These are phyloP conservation scores for Trachymyrmex cornetzi DNA, from an alignment of 1,140 invertebrate genomes.

Conservation along the genomic window DNA sequence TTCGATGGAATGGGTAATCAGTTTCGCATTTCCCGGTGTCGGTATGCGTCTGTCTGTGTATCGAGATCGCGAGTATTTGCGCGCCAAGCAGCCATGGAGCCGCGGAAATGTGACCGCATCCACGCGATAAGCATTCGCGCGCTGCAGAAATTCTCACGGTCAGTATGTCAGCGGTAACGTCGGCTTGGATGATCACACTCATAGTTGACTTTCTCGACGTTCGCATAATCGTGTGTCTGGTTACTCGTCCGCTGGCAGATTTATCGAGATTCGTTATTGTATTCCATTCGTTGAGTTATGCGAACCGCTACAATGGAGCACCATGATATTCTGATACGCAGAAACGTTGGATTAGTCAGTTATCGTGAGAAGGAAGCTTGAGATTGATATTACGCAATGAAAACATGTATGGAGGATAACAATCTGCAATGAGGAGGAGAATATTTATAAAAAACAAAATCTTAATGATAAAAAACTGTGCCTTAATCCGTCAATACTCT, in stretches of 20 bases:
- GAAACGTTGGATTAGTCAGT: neutral
- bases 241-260: neutral
- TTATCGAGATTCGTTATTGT: neutral
- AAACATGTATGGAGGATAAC: neutral
- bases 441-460: neutral
- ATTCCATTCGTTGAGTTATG: neutral
- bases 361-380: neutral
- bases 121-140: slow-evolving; percentile 36
- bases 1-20: slow-evolving; percentile 33
- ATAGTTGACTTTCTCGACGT: neutral
- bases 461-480: too few species aligned
- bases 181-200: neutral
- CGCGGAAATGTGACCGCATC: slow-evolving; percentile 46
- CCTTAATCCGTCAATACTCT: too few species aligned
- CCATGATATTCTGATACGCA: neutral
- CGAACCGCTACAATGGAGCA: neutral
- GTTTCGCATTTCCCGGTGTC: slow-evolving; percentile 22
- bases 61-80: slow-evolving; percentile 29
- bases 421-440: neutral
- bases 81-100: slow-evolving; percentile 28
- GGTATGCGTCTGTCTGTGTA: slow-evolving; percentile 17
- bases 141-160: slow-evolving; percentile 52
- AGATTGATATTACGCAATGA: neutral
- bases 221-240: neutral
- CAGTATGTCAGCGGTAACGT: slow-evolving; percentile 27